Evolutionary conservation across 2,888 invertebrate genomes (phyloP), one percentile per base, ranked within the genome.

Genomic region (Dyspetes luteomarginatus): DNA sequence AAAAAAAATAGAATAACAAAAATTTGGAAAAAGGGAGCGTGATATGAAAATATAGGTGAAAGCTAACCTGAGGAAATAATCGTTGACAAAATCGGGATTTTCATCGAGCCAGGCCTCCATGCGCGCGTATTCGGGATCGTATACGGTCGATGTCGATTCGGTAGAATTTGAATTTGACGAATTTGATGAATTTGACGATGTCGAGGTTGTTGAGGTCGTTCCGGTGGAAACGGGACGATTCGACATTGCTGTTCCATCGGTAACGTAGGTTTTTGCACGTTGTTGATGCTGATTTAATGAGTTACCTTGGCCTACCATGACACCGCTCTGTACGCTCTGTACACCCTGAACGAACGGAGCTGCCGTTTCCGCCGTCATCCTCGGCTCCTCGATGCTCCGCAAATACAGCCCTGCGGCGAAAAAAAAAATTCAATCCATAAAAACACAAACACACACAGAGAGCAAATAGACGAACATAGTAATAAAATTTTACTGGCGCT

Each of bases 31-130:
- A 36, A 1, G 36, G 36, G 36, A 36, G 1, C 36, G 12, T 12
- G 12, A n/a, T n/a, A n/a, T n/a, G 30, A 15, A 56, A 65, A 15
- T 22, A 17, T 12, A 24, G 30, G 30, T 3, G 24, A 26, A 56
- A 28, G 43, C 92, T 92, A 91, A 97, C 97, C 97, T 96, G 92
- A 97, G 94, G 92, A 98, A 98, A 93, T 98, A 98, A 93, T 98
- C 98, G 92, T 97, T 97, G 85, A 97, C 97, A 92, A 98, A 98
- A 92, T 98, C 97, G 87, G 97, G 98, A 93, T 98, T 98, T 92
- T 98, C 98, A 93, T 98, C 98, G 86, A 98, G 95, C 98, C 98
- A 98, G 88, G 97, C 95, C 93, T 98, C 98, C 93, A 98, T 97
- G 85, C 96, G 95, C 78, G 97, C 96, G 92, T 96, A 97, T 92